These are phyloP conservation scores for Gerris buenoi DNA, from an alignment of 1,140 invertebrate genomes.

Conservation along the genomic window DNA sequence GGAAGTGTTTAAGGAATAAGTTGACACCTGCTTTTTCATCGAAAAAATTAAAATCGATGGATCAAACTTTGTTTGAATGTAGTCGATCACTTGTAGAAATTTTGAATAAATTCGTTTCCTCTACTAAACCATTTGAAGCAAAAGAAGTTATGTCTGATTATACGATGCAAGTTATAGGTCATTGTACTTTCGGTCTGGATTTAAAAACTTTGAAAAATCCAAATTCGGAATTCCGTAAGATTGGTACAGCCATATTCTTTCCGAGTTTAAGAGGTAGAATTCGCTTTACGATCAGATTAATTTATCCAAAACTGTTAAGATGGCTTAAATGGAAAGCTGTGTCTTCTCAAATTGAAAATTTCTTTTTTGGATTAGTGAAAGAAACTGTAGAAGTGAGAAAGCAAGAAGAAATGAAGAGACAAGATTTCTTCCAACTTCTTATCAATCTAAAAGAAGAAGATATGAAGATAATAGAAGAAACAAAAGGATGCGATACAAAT, in stretches of 20 bases:
- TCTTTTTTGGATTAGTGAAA: slow-evolving; percentile 17
- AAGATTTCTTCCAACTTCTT: slow-evolving; percentile 24
- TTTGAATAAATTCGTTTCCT: slow-evolving; percentile 4
- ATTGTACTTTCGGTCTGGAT: slow-evolving; percentile 43
- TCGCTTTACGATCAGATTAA: background rate
- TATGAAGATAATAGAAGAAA: too few species aligned
- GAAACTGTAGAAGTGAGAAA: slow-evolving; percentile 20
- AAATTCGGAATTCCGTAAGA: slow-evolving; percentile 16
- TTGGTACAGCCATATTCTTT: slow-evolving; percentile 10
- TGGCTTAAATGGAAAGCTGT: slow-evolving; percentile 3
- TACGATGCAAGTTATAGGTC: slow-evolving; percentile 45
- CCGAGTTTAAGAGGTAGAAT: background rate
- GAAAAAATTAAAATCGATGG: slow-evolving; percentile 24
- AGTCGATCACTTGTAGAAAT: slow-evolving; percentile 26
- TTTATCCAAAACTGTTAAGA: slow-evolving; percentile 15
- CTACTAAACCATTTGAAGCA: slow-evolving; percentile 29
- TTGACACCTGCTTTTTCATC: slow-evolving; percentile 24
- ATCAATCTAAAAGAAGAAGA: too few species aligned
- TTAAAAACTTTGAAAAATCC: slow-evolving; percentile 37
- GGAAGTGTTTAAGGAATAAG: slow-evolving; percentile 28
- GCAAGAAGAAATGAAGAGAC: slow-evolving; percentile 18
- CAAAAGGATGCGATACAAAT: background rate
- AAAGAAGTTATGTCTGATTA: slow-evolving; percentile 40
- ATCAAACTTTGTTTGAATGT: slow-evolving; percentile 22
- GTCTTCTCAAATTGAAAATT: slow-evolving; percentile 14